Evolutionary conservation across 2,888 invertebrate genomes (phyloP).

Genomic region (Stegana nigrithorax): DNA sequence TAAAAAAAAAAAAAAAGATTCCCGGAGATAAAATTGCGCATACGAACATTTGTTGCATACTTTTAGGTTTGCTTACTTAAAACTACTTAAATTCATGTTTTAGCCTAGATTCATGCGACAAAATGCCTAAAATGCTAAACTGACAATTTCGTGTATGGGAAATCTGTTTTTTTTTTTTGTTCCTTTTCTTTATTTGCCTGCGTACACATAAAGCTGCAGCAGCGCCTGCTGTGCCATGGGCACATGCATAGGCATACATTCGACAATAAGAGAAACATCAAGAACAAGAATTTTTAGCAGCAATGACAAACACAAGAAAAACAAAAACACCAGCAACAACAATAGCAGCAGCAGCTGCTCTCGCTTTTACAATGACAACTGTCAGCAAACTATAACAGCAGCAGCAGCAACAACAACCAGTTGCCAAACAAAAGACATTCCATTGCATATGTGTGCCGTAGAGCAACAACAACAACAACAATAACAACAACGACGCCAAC

Average conservation of each 20-base stretch:
- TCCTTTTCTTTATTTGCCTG: not conserved
- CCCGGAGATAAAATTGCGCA: not conserved
- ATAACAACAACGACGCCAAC: too few species aligned
- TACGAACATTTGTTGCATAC: not conserved
- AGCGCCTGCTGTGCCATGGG: not conserved
- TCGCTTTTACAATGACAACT: too few species aligned
- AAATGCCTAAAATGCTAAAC: not conserved
- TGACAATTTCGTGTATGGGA: not conserved
- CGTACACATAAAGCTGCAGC: not conserved
- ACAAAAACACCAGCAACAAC: conserved; percentile 11
- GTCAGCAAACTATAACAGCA: not conserved
- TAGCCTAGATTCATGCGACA: conserved; percentile 2
- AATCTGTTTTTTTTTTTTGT: not conserved
- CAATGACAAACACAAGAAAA: not conserved
- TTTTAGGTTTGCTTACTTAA: not conserved
- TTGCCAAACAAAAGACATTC: conserved; percentile 38
- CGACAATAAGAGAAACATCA: conserved; percentile 45
- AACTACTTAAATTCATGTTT: not conserved
- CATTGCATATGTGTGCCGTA: too few species aligned
- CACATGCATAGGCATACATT: conserved; percentile 35
- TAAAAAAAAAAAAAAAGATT: not conserved
- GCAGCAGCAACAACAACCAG: conserved; percentile 24
- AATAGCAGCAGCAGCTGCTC: not conserved
- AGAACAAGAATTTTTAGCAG: too few species aligned
- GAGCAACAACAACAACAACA: conserved; percentile 1